phyloP scores from a whole-genome alignment of 2,797 vertebrate genomes.

The Sus cebifrons region DNA sequence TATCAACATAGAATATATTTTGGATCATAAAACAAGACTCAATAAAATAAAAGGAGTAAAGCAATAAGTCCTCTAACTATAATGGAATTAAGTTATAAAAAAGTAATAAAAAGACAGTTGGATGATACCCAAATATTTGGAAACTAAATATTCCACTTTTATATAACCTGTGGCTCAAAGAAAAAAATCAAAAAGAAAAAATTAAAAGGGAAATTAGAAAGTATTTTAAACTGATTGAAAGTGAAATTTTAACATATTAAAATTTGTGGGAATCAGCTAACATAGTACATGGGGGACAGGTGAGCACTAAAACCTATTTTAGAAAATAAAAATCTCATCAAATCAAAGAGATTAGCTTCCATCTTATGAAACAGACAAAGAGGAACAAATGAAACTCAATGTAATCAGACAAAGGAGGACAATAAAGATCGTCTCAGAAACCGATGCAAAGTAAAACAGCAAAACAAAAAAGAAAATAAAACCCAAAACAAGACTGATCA shows the following conservation, averaged over 20 bases:
- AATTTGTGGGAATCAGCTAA: background rate
- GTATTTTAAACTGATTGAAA: background rate
- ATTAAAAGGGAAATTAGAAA: background rate
- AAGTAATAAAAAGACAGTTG: background rate
- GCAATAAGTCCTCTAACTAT: background rate
- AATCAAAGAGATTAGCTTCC: background rate
- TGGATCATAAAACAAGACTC: background rate
- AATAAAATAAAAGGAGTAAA: slow-evolving; percentile 14
- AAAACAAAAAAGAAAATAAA: background rate
- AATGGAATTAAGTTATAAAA: slow-evolving; percentile 9
- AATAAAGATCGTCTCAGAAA: background rate
- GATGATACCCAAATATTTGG: background rate
- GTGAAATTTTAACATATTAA: background rate
- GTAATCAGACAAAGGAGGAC: background rate
- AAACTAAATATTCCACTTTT: background rate
- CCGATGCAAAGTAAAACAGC: background rate
- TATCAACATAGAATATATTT: background rate
- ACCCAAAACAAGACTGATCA: background rate
- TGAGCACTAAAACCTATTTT: background rate
- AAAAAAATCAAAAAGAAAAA: background rate
- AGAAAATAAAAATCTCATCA: background rate
- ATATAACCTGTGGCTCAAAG: background rate
- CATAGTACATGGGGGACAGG: background rate
- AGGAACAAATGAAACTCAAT: background rate
- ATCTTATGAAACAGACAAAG: background rate